Percentiles rank a stretch among this genome's conserved stretches.
phyloP scores from a whole-genome alignment of 2,113 vertebrate species.

The Gambusia holbrooki region DNA sequence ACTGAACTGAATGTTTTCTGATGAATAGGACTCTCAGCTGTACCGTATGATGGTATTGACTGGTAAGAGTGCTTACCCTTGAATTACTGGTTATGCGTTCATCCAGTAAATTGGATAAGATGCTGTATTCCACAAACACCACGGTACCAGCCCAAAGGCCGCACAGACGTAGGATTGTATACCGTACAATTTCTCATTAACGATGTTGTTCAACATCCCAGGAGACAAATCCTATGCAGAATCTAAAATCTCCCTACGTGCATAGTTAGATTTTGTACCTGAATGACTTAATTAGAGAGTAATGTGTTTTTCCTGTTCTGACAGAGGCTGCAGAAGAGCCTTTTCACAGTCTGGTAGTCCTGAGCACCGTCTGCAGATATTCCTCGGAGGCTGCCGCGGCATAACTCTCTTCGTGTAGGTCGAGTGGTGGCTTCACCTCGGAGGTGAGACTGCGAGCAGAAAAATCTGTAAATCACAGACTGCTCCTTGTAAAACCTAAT shows the following conservation, averaged over 20 bases:
- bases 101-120: slow-evolving; percentile 7
- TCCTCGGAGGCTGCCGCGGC: slow-evolving; percentile 7
- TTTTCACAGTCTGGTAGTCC: background rate
- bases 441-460: slow-evolving; percentile 12
- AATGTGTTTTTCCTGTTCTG: background rate
- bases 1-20: background rate
- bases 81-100: background rate
- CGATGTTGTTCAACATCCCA: background rate
- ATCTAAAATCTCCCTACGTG: background rate
- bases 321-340: background rate
- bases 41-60: slow-evolving; percentile 1
- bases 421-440: background rate
- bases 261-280: background rate
- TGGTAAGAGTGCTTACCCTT: background rate
- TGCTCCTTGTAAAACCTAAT: slow-evolving; percentile 24
- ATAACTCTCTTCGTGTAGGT: background rate
- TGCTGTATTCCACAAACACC: background rate
- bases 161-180: background rate
- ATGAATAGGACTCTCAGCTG: background rate
- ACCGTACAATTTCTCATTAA: background rate
- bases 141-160: background rate
- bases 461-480: slow-evolving; percentile 26
- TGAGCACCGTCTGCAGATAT: background rate
- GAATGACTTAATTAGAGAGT: background rate
- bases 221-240: background rate